These are phyloP conservation scores for Drosophila insularis DNA, from an alignment of 1,140 invertebrate genomes.

Conservation along the genomic window DNA sequence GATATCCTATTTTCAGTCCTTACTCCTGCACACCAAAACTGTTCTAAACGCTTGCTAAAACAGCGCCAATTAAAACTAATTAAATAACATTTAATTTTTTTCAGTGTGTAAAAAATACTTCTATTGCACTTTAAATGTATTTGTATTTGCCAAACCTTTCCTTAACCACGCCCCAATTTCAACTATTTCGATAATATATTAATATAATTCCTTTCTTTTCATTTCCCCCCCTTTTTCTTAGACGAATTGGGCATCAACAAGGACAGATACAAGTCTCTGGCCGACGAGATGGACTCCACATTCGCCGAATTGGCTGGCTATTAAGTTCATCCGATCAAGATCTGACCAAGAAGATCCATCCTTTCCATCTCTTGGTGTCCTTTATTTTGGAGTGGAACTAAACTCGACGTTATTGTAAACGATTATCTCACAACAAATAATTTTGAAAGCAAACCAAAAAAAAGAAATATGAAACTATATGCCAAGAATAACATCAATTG, in stretches of 20 bases:
- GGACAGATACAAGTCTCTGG: slow-evolving; percentile 98
- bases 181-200: slow-evolving; percentile 1
- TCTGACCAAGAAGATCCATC: slow-evolving; percentile 27
- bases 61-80: slow-evolving; percentile 39
- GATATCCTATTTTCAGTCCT: neutral
- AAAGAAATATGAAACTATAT: slow-evolving; percentile 30
- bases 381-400: slow-evolving; percentile 41
- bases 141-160: too few relatives aligned
- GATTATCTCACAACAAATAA: slow-evolving; percentile 65
- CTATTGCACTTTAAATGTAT: slow-evolving; percentile 35
- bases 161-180: neutral
- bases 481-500: slow-evolving; percentile 77
- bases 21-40: slow-evolving; percentile 16
- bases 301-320: slow-evolving; percentile 97
- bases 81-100: slow-evolving; percentile 25
- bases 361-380: slow-evolving; percentile 1
- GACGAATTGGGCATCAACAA: slow-evolving; percentile 99
- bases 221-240: slow-evolving; percentile 82
- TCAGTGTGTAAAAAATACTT: slow-evolving; percentile 39
- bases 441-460: slow-evolving; percentile 43
- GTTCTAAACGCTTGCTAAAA: slow-evolving; percentile 64
- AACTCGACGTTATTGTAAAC: slow-evolving; percentile 60
- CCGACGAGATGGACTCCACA: slow-evolving; percentile 98
- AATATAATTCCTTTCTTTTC: slow-evolving; percentile 30
- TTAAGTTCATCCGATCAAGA: slow-evolving; percentile 82